Evolutionary conservation across 2,797 vertebrate species (phyloP), one percentile per base, ranked within the genome.

Genomic region (Notoglanidium macrostoma): DNA sequence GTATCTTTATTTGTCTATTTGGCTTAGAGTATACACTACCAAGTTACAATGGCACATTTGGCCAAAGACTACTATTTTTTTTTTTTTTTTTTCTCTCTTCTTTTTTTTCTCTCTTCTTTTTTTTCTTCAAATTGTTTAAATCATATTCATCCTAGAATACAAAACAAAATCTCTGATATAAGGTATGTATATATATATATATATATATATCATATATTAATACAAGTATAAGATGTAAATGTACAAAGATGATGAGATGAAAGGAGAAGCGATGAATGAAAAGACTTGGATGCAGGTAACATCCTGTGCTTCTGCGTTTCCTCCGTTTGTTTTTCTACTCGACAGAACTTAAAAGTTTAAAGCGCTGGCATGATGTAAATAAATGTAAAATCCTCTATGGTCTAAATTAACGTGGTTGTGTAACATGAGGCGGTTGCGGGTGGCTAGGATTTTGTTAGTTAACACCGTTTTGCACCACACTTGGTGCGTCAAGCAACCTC

Each of bases 141-240:
- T 32, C 76, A 32, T 57, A 70, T 86, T 82, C 68, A 87, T 54
- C 35, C 78, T 78, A 44, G 65, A n/a, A 3, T 35, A 84, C 49
- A 89, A 85, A 73, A 91, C 81, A 87, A 68, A 8, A 89, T 90
- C 85, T 90, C 21, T 80, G 78, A 73, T 79, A 85, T 84, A 49
- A 51, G 44, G 59, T 84, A 63, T 84, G 59, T 85, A 46, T 85
- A 9, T 59, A 32, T 76, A 49, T 74, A 54, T 85, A 46, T 85
- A 9, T 59, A 32, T 76, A 49, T 74, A 54, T 78, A 85, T 35
- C 51, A 49, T 74, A 54, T 78, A 78, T 88, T 86, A 88, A 90
- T 83, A 87, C 84, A 85, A 59, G 81, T 83, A 65, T 8, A 86
- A n/a, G 49, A 86, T 88, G 85, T 78, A 87, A 87, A 90, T 86